Evolutionary conservation across 2,113 vertebrate species (phyloP).

Genomic region (Zapus hudsonius): DNA sequence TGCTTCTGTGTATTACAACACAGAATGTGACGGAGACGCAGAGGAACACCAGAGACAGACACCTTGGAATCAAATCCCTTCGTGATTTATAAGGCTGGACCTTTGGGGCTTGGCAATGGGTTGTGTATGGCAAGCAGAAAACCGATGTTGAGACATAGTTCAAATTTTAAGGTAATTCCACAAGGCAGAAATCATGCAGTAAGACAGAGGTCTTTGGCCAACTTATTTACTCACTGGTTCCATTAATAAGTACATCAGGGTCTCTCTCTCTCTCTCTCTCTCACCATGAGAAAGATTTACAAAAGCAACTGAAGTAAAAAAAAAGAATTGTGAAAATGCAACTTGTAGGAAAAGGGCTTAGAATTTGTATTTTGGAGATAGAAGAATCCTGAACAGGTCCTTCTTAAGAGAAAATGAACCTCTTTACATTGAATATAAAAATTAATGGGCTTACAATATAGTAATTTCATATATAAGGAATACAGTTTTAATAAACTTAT

Average conservation of each 20-base stretch:
- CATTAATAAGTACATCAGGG: not conserved
- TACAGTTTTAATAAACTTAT: not conserved
- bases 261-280: not conserved
- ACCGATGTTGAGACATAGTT: not conserved
- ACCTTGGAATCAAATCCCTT: slow-evolving; percentile 15
- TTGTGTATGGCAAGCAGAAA: not conserved
- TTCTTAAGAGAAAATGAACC: slow-evolving; percentile 13
- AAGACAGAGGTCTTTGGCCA: not conserved
- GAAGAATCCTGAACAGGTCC: no score
- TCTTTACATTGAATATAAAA: not conserved
- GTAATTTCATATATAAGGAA: not conserved
- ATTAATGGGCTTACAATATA: not conserved
- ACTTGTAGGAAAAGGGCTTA: not conserved
- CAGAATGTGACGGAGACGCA: not conserved
- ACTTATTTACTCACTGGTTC: not conserved
- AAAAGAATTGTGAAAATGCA: slow-evolving; percentile 13
- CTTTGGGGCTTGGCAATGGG: not conserved
- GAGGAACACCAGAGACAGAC: slow-evolving; percentile 14
- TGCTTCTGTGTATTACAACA: not conserved
- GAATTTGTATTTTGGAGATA: not conserved
- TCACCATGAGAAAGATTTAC: slow-evolving; percentile 5
- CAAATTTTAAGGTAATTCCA: not conserved
- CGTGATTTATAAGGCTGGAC: not conserved
- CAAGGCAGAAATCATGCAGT: slow-evolving; percentile 11
- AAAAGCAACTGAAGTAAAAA: not conserved